phyloP scores from a whole-genome alignment of 2,113 vertebrate genomes.

The Phalacrocorax carbo region DNA sequence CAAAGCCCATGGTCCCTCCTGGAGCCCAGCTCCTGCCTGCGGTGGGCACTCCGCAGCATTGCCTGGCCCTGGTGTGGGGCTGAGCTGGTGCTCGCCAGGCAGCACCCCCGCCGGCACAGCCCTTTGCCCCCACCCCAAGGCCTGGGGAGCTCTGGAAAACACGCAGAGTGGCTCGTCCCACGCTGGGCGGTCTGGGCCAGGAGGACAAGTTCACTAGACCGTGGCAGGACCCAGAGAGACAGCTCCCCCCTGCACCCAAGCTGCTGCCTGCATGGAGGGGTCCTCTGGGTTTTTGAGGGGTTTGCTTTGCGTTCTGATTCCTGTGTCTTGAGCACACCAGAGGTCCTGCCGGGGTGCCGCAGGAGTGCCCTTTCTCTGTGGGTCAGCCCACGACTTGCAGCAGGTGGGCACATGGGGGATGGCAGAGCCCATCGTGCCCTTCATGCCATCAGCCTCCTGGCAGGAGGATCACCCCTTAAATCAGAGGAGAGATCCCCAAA shows the following conservation, averaged over 20 bases:
- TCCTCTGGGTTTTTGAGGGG: background rate
- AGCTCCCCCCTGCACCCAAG: background rate
- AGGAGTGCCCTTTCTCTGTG: background rate
- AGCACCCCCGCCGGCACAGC: background rate
- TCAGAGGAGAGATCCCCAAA: background rate
- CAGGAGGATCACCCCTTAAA: background rate
- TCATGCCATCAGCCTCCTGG: background rate
- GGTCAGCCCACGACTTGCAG: background rate
- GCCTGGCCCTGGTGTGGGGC: rapidly evolving
- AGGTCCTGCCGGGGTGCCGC: rapidly evolving
- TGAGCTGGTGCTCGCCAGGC: background rate
- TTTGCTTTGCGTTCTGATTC: background rate
- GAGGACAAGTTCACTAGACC: background rate
- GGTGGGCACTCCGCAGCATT: background rate
- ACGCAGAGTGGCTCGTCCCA: rapidly evolving
- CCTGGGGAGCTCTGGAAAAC: background rate
- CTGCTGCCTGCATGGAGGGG: background rate
- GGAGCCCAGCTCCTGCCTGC: rapidly evolving
- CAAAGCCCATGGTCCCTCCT: background rate
- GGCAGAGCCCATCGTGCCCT: background rate
- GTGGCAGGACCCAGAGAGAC: background rate
- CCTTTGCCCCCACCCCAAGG: background rate
- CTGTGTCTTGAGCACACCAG: background rate
- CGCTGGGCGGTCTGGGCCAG: rapidly evolving
- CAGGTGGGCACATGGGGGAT: background rate